These are phyloP conservation scores for Gyps fulvus DNA, from an alignment of 2,113 vertebrate species.

Conservation along the genomic window DNA sequence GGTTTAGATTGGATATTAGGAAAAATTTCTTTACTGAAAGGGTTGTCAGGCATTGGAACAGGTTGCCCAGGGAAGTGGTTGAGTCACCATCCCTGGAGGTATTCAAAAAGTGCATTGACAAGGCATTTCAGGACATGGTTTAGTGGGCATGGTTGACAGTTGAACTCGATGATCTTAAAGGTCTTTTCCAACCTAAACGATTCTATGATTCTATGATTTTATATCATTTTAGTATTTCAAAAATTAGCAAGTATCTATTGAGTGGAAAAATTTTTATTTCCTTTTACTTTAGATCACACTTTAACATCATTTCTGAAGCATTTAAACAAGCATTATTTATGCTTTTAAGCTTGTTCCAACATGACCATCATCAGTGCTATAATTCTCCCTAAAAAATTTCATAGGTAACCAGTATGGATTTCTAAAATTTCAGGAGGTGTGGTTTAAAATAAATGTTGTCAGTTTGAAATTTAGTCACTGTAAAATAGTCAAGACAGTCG, in stretches of 20 bases:
- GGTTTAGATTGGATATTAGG: too few species aligned
- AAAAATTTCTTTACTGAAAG: too few species aligned
- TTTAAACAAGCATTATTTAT: neutral
- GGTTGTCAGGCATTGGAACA: too few species aligned
- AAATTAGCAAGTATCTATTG: neutral
- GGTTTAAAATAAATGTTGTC: neutral
- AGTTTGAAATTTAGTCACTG: neutral
- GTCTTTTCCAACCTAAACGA: too few species aligned
- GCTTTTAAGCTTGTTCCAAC: neutral
- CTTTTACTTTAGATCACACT: neutral
- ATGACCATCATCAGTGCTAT: neutral
- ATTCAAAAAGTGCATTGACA: too few species aligned
- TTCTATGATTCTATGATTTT: too few species aligned
- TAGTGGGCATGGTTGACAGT: too few species aligned
- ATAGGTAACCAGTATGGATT: neutral
- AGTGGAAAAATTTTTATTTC: neutral
- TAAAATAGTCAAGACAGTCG: neutral
- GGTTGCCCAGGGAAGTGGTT: too few species aligned
- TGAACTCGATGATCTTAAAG: too few species aligned
- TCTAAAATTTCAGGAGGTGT: neutral
- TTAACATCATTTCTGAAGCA: neutral
- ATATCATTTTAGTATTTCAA: neutral
- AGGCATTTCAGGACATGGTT: too few species aligned
- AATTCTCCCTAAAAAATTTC: neutral
- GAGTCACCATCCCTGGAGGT: too few species aligned